Conservation (phyloP, 2,888 invertebrate species). For the Drosophila monieri region DNA sequence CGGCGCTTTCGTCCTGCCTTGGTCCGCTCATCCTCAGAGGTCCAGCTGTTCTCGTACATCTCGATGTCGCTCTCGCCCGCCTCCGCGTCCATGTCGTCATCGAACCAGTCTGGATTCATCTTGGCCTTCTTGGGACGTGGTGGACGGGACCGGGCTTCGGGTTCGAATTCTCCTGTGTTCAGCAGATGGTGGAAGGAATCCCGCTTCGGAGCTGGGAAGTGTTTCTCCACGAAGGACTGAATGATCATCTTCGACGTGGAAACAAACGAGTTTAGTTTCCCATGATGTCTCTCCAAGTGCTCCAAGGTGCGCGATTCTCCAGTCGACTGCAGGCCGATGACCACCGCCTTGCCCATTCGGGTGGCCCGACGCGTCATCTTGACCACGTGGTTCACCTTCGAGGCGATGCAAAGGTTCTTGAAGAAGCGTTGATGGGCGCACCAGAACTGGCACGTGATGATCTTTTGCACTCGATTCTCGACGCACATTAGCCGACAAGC, state of each 20-base stretch:
- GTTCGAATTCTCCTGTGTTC: conserved; percentile 54
- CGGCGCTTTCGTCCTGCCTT: conserved; percentile 55
- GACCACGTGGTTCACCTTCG: conserved; percentile 94
- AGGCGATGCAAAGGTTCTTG: conserved; percentile 99
- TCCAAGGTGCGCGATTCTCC: conserved; percentile 99
- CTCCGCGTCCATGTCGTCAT: conserved; percentile 53
- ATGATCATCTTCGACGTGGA: conserved; percentile 96
- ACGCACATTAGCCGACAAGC: conserved; percentile 97
- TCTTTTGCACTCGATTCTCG: conserved; percentile 96
- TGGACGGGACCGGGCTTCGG: conserved; percentile 40
- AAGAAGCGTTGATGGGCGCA: conserved; percentile 99
- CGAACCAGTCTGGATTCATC: conserved; percentile 45
- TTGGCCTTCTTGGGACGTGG: conserved; percentile 44
- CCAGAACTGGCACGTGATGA: conserved; percentile 99
- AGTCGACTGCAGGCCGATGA: conserved; percentile 99
- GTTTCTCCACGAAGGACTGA: conserved; percentile 97
- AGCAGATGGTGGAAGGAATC: conserved; percentile 90
- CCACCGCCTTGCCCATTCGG: conserved; percentile 97
- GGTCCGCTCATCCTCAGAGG: conserved; percentile 34
- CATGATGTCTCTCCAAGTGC: conserved; percentile 97
- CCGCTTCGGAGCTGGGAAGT: conserved; percentile 98
- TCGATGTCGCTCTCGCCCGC: conserved; percentile 82
- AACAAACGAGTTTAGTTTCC: conserved; percentile 98
- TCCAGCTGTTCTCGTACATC: conserved; percentile 84
- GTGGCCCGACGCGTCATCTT: conserved; percentile 92